A percentile compares a stretch with the other conserved stretches of the same genome.
phyloP scores from a whole-genome alignment of 2,113 vertebrate species.

The Phainopepla nitens region DNA sequence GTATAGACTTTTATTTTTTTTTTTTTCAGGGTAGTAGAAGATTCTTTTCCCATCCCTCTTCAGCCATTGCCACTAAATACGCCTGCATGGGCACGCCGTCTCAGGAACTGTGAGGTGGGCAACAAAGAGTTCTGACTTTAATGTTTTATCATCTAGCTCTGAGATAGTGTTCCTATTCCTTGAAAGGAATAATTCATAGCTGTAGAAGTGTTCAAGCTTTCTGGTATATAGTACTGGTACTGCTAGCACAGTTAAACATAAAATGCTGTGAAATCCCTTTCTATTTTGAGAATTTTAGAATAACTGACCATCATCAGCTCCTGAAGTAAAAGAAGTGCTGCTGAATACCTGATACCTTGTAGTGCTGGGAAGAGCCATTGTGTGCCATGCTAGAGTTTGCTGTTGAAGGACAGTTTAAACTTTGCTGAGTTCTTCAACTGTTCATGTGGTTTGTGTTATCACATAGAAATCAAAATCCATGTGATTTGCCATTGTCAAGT shows the following conservation, averaged over 20 bases:
- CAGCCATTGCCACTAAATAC: constrained; percentile 73
- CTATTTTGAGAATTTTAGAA: neutral
- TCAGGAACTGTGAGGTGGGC: constrained; percentile 80
- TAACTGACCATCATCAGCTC: neutral
- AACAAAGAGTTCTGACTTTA: neutral
- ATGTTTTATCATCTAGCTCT: neutral
- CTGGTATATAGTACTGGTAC: neutral
- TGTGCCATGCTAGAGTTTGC: neutral
- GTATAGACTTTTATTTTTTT: neutral
- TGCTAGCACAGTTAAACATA: neutral
- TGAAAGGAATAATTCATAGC: neutral
- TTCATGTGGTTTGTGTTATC: neutral
- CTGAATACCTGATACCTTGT: neutral
- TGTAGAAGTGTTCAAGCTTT: neutral
- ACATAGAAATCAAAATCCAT: neutral
- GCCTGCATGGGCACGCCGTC: constrained; percentile 77
- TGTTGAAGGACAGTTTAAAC: neutral
- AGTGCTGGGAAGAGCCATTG: neutral
- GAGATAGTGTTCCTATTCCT: neutral
- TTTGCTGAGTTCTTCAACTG: neutral
- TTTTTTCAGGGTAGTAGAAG: constrained; percentile 59
- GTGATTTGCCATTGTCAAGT: neutral
- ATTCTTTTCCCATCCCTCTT: constrained; percentile 67
- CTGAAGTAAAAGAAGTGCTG: neutral
- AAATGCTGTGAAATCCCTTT: neutral